Evolutionary conservation across 2,888 invertebrate species (phyloP), one percentile per base, ranked within the genome.

Genomic region (Ypsolopha sequella): DNA sequence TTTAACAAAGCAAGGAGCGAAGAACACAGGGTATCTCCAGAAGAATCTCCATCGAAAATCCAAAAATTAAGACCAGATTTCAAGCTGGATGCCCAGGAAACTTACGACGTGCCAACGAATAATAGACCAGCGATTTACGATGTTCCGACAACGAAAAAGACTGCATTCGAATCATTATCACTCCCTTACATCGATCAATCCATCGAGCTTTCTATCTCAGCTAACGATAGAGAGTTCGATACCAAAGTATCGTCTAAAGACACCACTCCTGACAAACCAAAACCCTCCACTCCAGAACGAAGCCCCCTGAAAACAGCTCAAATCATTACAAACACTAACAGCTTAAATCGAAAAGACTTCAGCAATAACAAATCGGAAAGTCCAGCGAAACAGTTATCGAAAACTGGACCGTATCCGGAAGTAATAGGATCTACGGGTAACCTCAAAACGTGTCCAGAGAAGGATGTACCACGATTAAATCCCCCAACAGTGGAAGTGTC

Each of bases 401-500:
- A 80, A 69, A 63, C 72, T 57, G 73, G 58, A 39, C 76, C 76
- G 7, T 85, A 80, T 62, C 82, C 84, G 1, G 81, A 81, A 58
- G 66, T 60, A 6, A 64, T 80, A 58, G 80, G 78, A 11, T 86
- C 85, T n/a, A 82, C 80, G 7, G 80, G 79, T 0, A 85, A 80
- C 62, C 65, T 88, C 43, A 88, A 88, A 57, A 62, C 66, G 9
- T 68, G 70, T 50, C 73, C 75, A 13, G 84, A 87, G 48, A 84
- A 77, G 59, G 82, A 80, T 55, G 80, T 80, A 8, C 76, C 73
- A 57, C 88, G 81, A 73, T 80, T 89, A 57, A 89, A 84, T 69
- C 89, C 82, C 55, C 86, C 76, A 45, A 80, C 82, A 46, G 80
- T 78, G 51, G 89, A 87, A 75, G 90, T 90, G 45, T 87, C 89